These are phyloP conservation scores for Diloba caeruleocephala DNA, from an alignment of 2,888 invertebrate genomes.

Conservation along the genomic window DNA sequence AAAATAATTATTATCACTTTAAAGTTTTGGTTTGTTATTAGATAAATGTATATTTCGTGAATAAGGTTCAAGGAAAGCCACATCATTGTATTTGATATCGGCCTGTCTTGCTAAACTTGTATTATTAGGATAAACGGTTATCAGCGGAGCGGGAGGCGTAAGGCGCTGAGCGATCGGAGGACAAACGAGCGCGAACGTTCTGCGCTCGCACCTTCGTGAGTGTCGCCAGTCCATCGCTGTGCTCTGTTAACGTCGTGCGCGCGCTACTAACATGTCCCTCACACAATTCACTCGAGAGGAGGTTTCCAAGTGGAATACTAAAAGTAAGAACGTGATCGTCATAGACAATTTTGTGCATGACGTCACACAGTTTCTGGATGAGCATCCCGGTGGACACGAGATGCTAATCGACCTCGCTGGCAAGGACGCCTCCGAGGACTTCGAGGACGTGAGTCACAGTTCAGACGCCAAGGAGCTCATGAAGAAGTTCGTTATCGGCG, in stretches of 20 bases:
- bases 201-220: neutral
- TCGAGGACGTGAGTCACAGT: constrained; percentile 99
- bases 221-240: constrained; percentile 13
- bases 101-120: too few species aligned
- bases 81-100: too few species aligned
- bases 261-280: constrained; percentile 62
- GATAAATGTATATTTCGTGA: too few species aligned
- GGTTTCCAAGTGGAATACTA: constrained; percentile 61
- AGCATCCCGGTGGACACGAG: constrained; percentile 99
- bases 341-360: constrained; percentile 82
- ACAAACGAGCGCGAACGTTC: constrained; percentile 18
- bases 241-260: constrained; percentile 25
- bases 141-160: constrained; percentile 17
- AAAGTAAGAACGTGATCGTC: constrained; percentile 69
- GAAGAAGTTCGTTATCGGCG: constrained; percentile 95
- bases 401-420: constrained; percentile 96
- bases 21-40: too few species aligned
- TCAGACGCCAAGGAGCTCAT: constrained; percentile 98
- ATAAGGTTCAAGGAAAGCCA: too few species aligned
- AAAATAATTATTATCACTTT: too few species aligned
- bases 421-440: constrained; percentile 97
- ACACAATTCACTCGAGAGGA: constrained; percentile 75
- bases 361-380: constrained; percentile 78
- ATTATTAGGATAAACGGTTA: constrained; percentile 41
- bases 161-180: constrained; percentile 1